A percentile compares a stretch with the other conserved stretches of the same genome.
Evolutionary conservation across 2,797 vertebrate genomes (phyloP).

Genomic region (Myotis vivesi): DNA sequence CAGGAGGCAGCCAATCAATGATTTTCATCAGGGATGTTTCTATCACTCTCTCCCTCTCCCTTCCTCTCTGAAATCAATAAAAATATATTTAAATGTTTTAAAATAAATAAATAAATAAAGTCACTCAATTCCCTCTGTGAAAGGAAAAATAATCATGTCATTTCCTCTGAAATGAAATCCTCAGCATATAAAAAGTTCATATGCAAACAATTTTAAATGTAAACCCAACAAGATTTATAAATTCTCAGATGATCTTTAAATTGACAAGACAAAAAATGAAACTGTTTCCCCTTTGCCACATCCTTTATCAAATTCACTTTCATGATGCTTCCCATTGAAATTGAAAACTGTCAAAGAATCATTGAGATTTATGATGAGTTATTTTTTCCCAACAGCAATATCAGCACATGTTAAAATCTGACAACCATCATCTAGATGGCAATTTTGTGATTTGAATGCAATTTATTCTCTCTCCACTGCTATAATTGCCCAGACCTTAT

Average conservation of each 20-base stretch:
- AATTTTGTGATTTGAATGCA: conserved; percentile 67
- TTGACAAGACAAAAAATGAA: conserved; percentile 20
- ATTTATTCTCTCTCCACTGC: conserved; percentile 65
- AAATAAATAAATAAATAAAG: not conserved
- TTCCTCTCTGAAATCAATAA: too few species aligned
- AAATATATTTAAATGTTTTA: too few species aligned
- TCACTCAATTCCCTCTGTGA: not conserved
- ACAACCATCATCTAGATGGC: conserved; percentile 70
- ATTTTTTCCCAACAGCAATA: conserved; percentile 49
- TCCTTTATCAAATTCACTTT: conserved; percentile 61
- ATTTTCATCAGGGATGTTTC: too few species aligned
- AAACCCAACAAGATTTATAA: conserved; percentile 41
- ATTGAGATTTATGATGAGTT: conserved; percentile 64
- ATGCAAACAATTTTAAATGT: conserved; percentile 41
- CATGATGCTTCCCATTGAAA: conserved; percentile 63
- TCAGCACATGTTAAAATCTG: conserved; percentile 50
- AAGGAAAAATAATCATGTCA: not conserved
- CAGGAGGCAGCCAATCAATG: too few species aligned
- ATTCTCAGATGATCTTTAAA: conserved; percentile 53
- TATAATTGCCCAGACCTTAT: conserved; percentile 67
- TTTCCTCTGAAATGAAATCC: not conserved
- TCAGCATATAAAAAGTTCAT: not conserved
- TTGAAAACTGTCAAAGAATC: conserved; percentile 73
- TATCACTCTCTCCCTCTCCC: too few species aligned
- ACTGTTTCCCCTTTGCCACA: conserved; percentile 21